A percentile compares a stretch with the other conserved stretches of the same genome.
These are phyloP conservation scores for Mus spretus DNA, from an alignment of 2,797 vertebrate genomes.

Conservation along the genomic window DNA sequence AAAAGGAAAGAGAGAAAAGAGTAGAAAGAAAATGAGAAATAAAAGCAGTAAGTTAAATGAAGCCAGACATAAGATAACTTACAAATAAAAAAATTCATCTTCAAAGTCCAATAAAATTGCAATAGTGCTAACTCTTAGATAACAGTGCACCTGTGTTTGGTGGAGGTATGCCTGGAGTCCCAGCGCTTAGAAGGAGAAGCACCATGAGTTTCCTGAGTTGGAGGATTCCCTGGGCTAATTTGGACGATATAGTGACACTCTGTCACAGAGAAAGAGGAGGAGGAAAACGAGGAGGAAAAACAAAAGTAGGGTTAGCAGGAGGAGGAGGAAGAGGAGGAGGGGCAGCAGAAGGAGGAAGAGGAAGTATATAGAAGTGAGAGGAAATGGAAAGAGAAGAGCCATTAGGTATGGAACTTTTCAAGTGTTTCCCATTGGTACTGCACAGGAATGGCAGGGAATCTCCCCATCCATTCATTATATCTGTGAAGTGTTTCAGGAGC, in stretches of 20 bases:
- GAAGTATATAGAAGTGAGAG: too few species aligned
- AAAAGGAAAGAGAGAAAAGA: not conserved
- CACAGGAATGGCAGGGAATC: too few species aligned
- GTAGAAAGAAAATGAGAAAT: not conserved
- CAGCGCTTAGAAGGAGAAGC: not conserved
- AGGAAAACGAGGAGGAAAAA: not conserved
- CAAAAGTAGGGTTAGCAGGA: not conserved
- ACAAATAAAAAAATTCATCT: slow-evolving; percentile 6
- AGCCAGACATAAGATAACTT: not conserved
- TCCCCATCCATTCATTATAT: not conserved
- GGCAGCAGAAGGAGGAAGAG: not conserved
- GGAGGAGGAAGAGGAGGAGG: not conserved
- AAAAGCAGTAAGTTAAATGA: slow-evolving; percentile 54
- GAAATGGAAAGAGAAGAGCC: not conserved
- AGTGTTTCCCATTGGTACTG: not conserved
- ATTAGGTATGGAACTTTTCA: not conserved
- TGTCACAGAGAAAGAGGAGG: not conserved
- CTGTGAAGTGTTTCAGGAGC: not conserved
- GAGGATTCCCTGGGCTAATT: not conserved
- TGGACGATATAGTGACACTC: not conserved
- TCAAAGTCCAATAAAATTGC: not conserved
- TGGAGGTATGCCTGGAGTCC: not conserved
- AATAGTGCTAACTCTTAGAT: not conserved
- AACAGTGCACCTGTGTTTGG: not conserved
- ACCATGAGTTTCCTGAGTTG: not conserved